Conservation (phyloP, 2,888 invertebrate species). For the Myopa tessellatipennis region DNA sequence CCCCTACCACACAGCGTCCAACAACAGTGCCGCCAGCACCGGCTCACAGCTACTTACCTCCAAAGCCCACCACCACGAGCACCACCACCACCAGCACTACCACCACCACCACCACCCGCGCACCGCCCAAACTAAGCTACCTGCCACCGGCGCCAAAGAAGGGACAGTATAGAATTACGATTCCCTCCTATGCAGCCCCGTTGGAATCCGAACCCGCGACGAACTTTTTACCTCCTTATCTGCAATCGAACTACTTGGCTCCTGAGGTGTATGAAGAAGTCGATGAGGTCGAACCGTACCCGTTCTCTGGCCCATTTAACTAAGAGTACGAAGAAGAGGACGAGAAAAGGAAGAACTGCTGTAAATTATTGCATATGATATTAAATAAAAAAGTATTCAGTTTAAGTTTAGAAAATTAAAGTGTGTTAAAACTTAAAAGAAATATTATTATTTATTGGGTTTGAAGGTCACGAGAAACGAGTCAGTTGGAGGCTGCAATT, state of each 20-base stretch:
- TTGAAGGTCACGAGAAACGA: too few species aligned
- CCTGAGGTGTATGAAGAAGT: constrained; percentile 16
- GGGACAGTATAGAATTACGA: constrained; percentile 55
- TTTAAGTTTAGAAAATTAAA: too few species aligned
- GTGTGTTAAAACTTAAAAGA: too few species aligned
- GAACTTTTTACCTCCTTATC: constrained; percentile 54
- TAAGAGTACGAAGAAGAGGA: neutral
- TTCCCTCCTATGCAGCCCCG: constrained; percentile 62
- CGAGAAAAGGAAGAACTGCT: neutral
- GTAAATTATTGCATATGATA: neutral
- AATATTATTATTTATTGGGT: too few species aligned
- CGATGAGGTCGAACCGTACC: neutral
- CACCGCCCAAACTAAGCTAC: constrained; percentile 45
- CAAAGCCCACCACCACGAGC: neutral
- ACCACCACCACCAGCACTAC: constrained; percentile 5
- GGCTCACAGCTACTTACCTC: constrained; percentile 5
- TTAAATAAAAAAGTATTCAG: neutral
- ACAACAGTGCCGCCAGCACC: constrained; percentile 15
- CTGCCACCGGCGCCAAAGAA: constrained; percentile 47
- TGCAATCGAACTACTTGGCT: neutral
- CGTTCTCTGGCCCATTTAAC: neutral
- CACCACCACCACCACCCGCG: neutral
- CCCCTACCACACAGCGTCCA: constrained; percentile 18
- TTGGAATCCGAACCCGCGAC: constrained; percentile 51
- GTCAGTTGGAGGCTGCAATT: too few species aligned